These are phyloP conservation scores for Zonitis immaculata DNA, from an alignment of 2,888 invertebrate genomes.

Conservation along the genomic window DNA sequence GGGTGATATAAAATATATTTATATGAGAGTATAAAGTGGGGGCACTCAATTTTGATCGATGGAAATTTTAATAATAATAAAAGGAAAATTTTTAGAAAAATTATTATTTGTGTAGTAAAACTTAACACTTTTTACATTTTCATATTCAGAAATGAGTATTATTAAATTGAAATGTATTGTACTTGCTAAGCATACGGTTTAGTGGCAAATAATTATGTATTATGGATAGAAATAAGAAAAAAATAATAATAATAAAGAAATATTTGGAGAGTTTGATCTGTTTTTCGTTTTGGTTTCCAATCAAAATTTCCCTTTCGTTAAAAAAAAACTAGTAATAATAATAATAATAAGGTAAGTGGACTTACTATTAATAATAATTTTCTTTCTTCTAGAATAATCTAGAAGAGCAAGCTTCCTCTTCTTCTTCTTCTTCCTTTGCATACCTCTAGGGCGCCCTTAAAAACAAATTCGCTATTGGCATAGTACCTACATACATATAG, in stretches of 20 bases:
- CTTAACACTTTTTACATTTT: slow-evolving; percentile 43
- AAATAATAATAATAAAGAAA: slow-evolving; percentile 33
- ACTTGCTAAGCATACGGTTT: slow-evolving; percentile 44
- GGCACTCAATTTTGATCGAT: background rate
- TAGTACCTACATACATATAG: too few relatives aligned
- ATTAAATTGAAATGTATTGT: slow-evolving; percentile 42
- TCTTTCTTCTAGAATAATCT: background rate
- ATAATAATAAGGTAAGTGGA: background rate
- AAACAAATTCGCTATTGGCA: too few relatives aligned
- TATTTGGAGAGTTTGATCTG: slow-evolving; percentile 27
- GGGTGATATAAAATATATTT: slow-evolving; percentile 35
- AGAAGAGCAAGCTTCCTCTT: too few relatives aligned
- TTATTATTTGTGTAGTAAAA: slow-evolving; percentile 33
- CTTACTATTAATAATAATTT: background rate
- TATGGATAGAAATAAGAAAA: slow-evolving; percentile 39
- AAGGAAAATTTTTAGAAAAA: slow-evolving; percentile 3
- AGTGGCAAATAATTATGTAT: slow-evolving; percentile 46
- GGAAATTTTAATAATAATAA: background rate
- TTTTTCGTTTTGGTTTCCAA: background rate
- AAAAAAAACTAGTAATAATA: background rate
- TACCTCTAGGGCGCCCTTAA: too few relatives aligned
- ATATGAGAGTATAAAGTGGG: background rate
- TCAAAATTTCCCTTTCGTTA: background rate
- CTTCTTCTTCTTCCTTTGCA: too few relatives aligned
- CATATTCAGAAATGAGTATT: slow-evolving; percentile 43